A percentile compares a stretch with the other conserved stretches of the same genome.
Evolutionary conservation across 2,888 invertebrate species (phyloP).

Genomic region (Erebia palarica): DNA sequence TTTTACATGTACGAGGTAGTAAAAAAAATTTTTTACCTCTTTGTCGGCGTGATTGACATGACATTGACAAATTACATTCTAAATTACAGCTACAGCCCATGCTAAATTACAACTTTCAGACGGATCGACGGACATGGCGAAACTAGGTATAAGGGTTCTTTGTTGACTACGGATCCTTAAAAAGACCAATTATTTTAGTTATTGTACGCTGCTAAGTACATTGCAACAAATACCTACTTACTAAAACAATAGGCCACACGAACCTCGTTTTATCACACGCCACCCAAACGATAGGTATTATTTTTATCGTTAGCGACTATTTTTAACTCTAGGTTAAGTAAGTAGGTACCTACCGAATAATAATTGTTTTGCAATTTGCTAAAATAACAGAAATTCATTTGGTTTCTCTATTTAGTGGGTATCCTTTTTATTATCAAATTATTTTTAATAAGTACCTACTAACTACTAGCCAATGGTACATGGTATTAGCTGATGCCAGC

Average conservation of each 20-base stretch:
- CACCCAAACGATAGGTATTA: conserved; percentile 53
- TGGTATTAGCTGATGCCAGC: too few relatives aligned
- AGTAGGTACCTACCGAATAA: conserved; percentile 18
- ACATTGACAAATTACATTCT: too few relatives aligned
- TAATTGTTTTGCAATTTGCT: conserved; percentile 55
- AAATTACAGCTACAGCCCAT: not conserved
- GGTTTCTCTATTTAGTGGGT: conserved; percentile 19
- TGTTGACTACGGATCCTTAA: not conserved
- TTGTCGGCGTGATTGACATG: not conserved
- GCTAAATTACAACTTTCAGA: too few relatives aligned
- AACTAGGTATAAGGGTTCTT: too few relatives aligned
- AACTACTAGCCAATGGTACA: too few relatives aligned
- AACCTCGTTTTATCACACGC: conserved; percentile 42
- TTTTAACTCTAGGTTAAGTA: conserved; percentile 63
- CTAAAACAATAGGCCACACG: conserved; percentile 19
- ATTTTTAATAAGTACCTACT: too few relatives aligned
- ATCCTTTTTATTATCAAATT: too few relatives aligned
- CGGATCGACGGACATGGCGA: too few relatives aligned
- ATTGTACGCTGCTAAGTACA: not conserved
- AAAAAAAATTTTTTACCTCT: too few relatives aligned
- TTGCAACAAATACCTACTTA: conserved; percentile 13
- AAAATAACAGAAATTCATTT: conserved; percentile 16
- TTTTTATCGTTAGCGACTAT: conserved; percentile 69
- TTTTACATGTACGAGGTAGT: too few relatives aligned
- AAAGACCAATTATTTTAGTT: not conserved